Evolutionary conservation across 2,888 invertebrate genomes (phyloP), one percentile per base, ranked within the genome.

Genomic region (Megalurothrips usitatus): DNA sequence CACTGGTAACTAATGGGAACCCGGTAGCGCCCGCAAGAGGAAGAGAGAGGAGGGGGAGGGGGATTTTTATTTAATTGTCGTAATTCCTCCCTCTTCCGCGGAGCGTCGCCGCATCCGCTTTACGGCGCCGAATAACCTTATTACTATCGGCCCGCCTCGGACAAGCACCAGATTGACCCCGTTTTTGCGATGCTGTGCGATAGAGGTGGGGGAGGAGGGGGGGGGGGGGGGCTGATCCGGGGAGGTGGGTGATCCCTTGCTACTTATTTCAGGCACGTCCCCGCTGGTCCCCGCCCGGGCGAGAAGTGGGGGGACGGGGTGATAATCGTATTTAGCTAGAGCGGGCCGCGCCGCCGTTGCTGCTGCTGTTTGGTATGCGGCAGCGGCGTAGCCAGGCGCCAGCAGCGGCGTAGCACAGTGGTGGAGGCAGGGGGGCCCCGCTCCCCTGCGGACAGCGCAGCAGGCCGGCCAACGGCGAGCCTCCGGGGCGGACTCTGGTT

Each of bases 241-340:
- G 34, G 3, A 2, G 34, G 34, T 43, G 34, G 68, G 26, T 75
- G 68, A 75, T 75, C 68, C 68, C 68, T 26, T 75, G 68, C 68
- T 75, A 75, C 68, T 75, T 75, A 75, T 75, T 75, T 75, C 12
- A 26, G 23, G 68, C 68, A 75, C 68, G 68, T 75, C 26, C 68
- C 58, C 26, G 68, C 23, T 14, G 26, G 68, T 75, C 26, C 68
- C 58, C 26, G 68, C 23, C n/a, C 58, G 58, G 58, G 58, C n/a
- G 58, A 26, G 68, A 75, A 75, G 68, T 75, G 68, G 23, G 68
- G 12, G 68, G 68, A 12, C 11, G 26, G 68, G 68, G 68, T 75
- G 68, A 75, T 75, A 75, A 75, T 75, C 68, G 68, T 75, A 23
- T 75, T 75, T 75, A 75, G 68, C 68, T 58, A 17, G 68, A 26